Base-by-base conservation (phyloP, 2,888 invertebrate genomes). In the Dendrolimus houi region DNA sequence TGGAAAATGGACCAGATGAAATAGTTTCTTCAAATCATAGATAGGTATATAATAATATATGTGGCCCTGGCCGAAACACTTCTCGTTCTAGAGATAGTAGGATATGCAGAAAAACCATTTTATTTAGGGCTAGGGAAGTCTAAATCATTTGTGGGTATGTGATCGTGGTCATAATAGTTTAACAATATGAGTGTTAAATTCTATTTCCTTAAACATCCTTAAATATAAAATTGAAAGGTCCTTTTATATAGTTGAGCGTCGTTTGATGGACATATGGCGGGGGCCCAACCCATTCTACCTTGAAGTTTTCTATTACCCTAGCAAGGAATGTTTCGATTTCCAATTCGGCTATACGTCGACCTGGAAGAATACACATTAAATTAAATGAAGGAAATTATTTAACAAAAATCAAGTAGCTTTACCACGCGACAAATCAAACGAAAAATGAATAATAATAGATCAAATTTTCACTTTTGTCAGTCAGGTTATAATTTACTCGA, bases 311-410 rank as follows among this genome's bases (percentile, higher is more conserved):
- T n/a, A 83, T 65, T 10, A 83, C 47, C 52, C 74, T 83, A 8
- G 85, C 68, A n/a, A 87, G 62, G 42, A 91, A 79, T 8, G 79
- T 81, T 64, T 91, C 87, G 64, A 93, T 77, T 68, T 93, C 94
- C 60, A 94, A 81, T 64, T 93, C 93, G 0, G 94, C 94, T 65
- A 94, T 91, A 62, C 94, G 81, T 62, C 92, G 87, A 47, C 94
- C 94, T 79, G 64, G 6, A 29, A 29, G 29, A 29, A 29, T 29
- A 29, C 29, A 29, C 29, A 29, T 29, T 29, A 6, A 29, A 29
- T 29, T 29, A 6, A 29, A 29, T 0, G 3, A 29, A 29, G 29
- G 3, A 29, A 29, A 3, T 6, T 6, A 29, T 6, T 6, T 29
- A 3, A 29, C 3, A 29, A 29, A 6, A 29, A 29, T 86, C 61